Evolutionary conservation across 2,888 invertebrate species (phyloP).

Genomic region (Drosophila neotestacea): DNA sequence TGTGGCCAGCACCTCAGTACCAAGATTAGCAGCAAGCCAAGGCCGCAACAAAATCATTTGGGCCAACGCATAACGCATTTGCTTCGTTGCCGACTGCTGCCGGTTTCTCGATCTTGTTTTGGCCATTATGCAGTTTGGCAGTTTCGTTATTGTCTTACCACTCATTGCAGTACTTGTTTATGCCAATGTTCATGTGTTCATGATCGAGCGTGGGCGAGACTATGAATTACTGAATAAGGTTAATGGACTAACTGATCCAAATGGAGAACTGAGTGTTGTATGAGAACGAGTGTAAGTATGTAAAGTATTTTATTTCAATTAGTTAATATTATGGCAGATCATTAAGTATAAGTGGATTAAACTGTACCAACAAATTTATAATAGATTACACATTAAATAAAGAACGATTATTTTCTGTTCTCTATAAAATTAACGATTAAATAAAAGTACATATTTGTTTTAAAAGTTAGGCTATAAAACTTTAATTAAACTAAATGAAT

Average conservation of each 20-base stretch:
- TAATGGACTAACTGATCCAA: conserved; percentile 58
- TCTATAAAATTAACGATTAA: not conserved
- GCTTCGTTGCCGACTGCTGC: conserved; percentile 33
- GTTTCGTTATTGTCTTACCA: conserved; percentile 17
- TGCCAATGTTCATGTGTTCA: conserved; percentile 31
- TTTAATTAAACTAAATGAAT: no score
- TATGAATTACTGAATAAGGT: conserved; percentile 71
- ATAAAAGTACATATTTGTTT: no score
- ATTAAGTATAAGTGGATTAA: not conserved
- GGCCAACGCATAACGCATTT: conserved; percentile 51
- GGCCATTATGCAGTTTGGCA: conserved; percentile 34
- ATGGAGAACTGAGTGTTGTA: conserved; percentile 7
- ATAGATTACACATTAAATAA: not conserved
- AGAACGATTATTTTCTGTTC: not conserved
- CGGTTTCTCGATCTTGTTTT: conserved; percentile 54
- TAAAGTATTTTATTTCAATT: conserved; percentile 21
- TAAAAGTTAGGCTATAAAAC: no score
- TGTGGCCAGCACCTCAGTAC: conserved; percentile 23
- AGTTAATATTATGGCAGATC: conserved; percentile 12
- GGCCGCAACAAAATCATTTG: conserved; percentile 48
- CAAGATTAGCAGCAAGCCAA: conserved; percentile 36
- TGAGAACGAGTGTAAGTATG: not conserved
- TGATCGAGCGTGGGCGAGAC: conserved; percentile 50
- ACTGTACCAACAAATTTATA: not conserved
- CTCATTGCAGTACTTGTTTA: conserved; percentile 28